Base-by-base conservation (phyloP, 2,888 invertebrate species). In the Limnephilus lunatus region DNA sequence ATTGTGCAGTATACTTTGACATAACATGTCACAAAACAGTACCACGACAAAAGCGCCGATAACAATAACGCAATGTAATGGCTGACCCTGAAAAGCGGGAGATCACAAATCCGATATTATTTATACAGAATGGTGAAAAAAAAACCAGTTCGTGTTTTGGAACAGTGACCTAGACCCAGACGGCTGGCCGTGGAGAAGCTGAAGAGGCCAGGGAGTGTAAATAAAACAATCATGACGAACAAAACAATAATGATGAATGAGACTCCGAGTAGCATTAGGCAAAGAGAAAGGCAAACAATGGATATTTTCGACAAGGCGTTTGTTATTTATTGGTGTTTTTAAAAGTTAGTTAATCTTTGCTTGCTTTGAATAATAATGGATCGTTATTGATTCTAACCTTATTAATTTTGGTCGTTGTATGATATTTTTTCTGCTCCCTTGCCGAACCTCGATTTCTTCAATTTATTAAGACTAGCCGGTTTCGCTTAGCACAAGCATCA, bases 141-240 rank as follows among this genome's bases (percentile, higher is more conserved):
- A 44, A 86, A 86, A 39, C 35, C 39, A 86, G 44, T 30, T 30
- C 85, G 85, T 86, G 85, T 39, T 86, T 86, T 86, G 68, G 85
- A 86, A 86, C n/a, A 25, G 85, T 39, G 85, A 86, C 85, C 85
- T 86, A 86, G 85, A 86, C 85, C 85, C 44, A 86, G 85, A 82
- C 82, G 82, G 82, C 82, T 14, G 31, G 32, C 32, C 19, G 15
- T 82, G 82, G 32, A 31, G 31, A 82, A 14, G 19, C 82, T 32
- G 32, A 4, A 32, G 32, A 82, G 31, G 82, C 31, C 31, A 31
- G 32, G 30, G 4, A 31, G 31, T 32, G 4, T 15, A 82, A 32
- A 82, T 32, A 82, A 68, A 68, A 68, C 25, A 68, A 68, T 68
- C 25, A 68, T 68, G 68, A 68, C 25, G 68, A 68, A 68, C n/a